Evolutionary conservation across 2,888 invertebrate species (phyloP).

Genomic region (Theristus sp.): DNA sequence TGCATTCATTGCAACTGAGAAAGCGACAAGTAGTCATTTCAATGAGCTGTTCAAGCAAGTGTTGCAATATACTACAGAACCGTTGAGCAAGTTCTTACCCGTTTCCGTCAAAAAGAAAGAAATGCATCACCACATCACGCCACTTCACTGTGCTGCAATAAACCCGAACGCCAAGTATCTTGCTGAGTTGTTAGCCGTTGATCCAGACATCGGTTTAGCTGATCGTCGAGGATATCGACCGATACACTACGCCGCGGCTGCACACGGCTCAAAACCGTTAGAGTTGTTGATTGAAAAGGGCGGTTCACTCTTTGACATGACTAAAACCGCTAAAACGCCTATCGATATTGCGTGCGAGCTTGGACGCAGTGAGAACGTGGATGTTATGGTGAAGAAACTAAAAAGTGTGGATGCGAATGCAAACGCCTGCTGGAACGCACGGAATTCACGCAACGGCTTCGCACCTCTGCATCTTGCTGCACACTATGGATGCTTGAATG

Average conservation of each 20-base stretch:
- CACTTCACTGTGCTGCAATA: slow-evolving; percentile 39
- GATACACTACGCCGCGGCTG: slow-evolving; percentile 40
- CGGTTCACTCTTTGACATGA: not conserved
- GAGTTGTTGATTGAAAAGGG: slow-evolving; percentile 30
- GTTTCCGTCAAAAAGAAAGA: slow-evolving; percentile 34
- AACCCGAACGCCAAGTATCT: slow-evolving; percentile 34
- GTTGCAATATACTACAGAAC: slow-evolving; percentile 28
- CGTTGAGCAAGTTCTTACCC: slow-evolving; percentile 23
- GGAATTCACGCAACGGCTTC: slow-evolving; percentile 12
- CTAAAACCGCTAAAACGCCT: slow-evolving; percentile 4
- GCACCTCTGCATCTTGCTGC: slow-evolving; percentile 34
- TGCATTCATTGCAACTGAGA: slow-evolving; percentile 3
- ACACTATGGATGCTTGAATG: slow-evolving; percentile 29
- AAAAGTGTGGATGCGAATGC: not conserved
- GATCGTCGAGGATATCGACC: slow-evolving; percentile 34
- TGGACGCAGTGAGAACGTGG: slow-evolving; percentile 12
- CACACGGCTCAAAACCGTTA: slow-evolving; percentile 34
- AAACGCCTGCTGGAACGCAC: not conserved
- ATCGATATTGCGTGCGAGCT: not conserved
- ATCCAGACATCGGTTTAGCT: slow-evolving; percentile 34
- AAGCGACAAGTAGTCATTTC: slow-evolving; percentile 16
- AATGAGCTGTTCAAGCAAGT: slow-evolving; percentile 33
- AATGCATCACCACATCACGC: slow-evolving; percentile 31
- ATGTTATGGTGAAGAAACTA: not conserved
- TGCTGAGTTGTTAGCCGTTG: slow-evolving; percentile 27